phyloP scores from a whole-genome alignment of 2,888 invertebrate species.

The Urechis unicinctus region DNA sequence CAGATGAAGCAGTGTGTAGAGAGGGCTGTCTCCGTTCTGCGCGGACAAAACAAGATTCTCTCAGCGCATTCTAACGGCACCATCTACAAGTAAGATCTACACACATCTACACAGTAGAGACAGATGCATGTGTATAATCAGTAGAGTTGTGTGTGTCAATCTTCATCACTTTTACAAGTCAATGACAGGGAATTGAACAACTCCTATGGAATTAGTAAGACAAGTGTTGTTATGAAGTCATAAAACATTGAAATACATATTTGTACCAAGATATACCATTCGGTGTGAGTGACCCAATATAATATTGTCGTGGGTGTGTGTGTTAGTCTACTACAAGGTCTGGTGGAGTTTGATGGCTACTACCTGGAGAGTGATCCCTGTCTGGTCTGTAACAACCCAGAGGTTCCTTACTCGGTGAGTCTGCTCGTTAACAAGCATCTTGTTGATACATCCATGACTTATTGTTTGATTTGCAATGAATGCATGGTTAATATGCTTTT shows the following conservation, averaged over 20 bases:
- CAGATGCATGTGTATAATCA: background rate
- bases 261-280: too few relatives aligned
- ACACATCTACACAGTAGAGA: background rate
- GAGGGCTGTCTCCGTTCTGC: slow-evolving; percentile 76
- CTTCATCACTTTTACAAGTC: too few relatives aligned
- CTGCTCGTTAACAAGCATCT: background rate
- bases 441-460: too few relatives aligned
- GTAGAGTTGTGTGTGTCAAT: too few relatives aligned
- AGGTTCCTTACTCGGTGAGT: slow-evolving; percentile 62
- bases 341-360: slow-evolving; percentile 91
- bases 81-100: slow-evolving; percentile 64
- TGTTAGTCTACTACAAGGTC: slow-evolving; percentile 70
- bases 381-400: slow-evolving; percentile 94
- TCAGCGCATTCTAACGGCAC: slow-evolving; percentile 90
- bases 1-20: slow-evolving; percentile 65
- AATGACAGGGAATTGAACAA: too few relatives aligned
- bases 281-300: too few relatives aligned
- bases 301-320: background rate
- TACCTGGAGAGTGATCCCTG: slow-evolving; percentile 96
- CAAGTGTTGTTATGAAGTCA: too few relatives aligned
- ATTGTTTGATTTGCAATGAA: too few relatives aligned
- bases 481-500: too few relatives aligned
- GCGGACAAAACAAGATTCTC: slow-evolving; percentile 81
- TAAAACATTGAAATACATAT: too few relatives aligned
- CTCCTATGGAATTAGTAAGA: too few relatives aligned